Percentiles rank a stretch among this genome's conserved stretches.
phyloP scores from a whole-genome alignment of 2,113 vertebrate species.

The Noctilio leporinus region DNA sequence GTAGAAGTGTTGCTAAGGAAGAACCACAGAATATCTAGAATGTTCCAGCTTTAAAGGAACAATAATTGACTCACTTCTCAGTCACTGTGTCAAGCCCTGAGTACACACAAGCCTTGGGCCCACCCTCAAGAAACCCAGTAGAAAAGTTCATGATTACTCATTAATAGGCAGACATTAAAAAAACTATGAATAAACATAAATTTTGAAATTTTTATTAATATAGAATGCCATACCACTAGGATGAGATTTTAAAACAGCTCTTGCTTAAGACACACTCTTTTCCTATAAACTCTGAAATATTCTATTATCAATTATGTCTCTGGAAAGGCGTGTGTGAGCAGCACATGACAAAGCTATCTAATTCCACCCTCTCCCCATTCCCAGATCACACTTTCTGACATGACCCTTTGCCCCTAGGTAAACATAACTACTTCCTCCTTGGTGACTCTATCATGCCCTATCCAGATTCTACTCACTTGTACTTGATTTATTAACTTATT shows the following conservation, averaged over 20 bases:
- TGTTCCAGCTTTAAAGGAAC: background rate
- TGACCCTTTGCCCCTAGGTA: background rate
- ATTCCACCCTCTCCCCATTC: background rate
- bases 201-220: background rate
- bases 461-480: background rate
- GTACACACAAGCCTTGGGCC: background rate
- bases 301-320: background rate
- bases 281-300: background rate
- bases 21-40: conserved; percentile 10
- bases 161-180: background rate
- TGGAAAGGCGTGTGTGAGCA: background rate
- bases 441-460: background rate
- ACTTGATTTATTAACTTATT: background rate
- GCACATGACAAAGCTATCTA: background rate
- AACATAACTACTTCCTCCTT: background rate
- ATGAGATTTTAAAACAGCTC: background rate
- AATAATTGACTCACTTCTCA: background rate
- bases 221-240: background rate
- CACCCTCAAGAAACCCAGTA: background rate
- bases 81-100: background rate
- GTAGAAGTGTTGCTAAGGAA: background rate
- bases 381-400: background rate
- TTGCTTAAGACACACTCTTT: background rate
- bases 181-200: background rate
- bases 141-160: background rate